Base-by-base conservation (phyloP, 2,888 invertebrate genomes). In the Stenotaenia linearis region DNA sequence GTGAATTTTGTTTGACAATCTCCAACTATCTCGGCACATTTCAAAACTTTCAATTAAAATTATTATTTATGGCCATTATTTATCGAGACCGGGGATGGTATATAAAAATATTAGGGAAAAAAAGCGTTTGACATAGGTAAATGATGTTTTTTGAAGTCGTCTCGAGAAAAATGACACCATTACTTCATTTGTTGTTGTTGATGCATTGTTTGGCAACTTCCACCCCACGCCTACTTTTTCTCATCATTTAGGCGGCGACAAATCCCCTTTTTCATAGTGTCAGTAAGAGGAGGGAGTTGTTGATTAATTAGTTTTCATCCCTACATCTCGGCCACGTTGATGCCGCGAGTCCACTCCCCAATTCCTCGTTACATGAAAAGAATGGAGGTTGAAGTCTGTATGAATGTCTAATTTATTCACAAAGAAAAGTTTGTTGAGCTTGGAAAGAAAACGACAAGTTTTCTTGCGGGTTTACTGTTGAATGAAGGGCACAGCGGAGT, bases 241-340 rank as follows among this genome's bases (percentile, higher is more conserved):
- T 69, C 69, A 69, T 69, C 69, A 69, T 69, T 69, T 69, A 69
- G 69, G 69, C 69, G 69, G 69, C 69, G 69, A 69, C 69, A 69
- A 69, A 69, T 69, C 69, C 28, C 15, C 69, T 69, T 69, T 69
- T 69, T 69, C 69, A 69, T 69, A 69, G 69, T 69, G 69, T 69
- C 69, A 69, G 69, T 1, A 28, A 28, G 69, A 69, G 28, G n/a
- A 69, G 15, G 50, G 28, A 25, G 69, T 69, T 28, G 69, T 69
- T 69, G 69, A 69, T 69, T 69, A 69, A 69, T 69, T 69, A 69
- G 25, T 69, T 69, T 69, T 28, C 69, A 69, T 69, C 25, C 69
- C 69, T 50, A 18, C 50, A 50, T 50, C 50, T 50, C 18, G 50
- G 50, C 69, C 28, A 28, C 25, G 69, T 69, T 69, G 50, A 50